Conservation (phyloP, 2,113 vertebrate species). For the Lepisosteus osseus region DNA sequence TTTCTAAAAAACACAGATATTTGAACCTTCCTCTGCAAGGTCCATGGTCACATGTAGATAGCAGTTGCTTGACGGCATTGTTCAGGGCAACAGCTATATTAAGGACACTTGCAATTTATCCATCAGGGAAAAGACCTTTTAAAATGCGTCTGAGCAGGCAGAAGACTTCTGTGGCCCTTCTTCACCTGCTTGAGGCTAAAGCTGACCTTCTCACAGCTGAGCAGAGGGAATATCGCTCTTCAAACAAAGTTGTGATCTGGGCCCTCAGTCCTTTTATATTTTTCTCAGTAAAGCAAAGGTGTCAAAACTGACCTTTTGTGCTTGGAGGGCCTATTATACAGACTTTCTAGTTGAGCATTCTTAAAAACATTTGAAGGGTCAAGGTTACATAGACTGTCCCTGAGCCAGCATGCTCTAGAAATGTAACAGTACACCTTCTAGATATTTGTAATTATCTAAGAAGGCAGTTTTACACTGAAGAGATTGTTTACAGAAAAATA, state of each 20-base stretch:
- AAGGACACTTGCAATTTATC: not conserved
- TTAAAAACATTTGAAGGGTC: no score
- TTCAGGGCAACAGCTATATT: not conserved
- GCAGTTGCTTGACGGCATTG: not conserved
- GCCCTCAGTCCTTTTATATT: not conserved
- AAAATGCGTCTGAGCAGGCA: constrained; percentile 12
- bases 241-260: not conserved
- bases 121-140: constrained; percentile 5
- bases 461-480: no score
- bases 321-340: not conserved
- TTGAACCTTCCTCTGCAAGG: not conserved
- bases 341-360: no score
- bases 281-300: constrained; percentile 19
- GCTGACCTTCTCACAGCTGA: constrained; percentile 48
- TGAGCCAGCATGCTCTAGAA: no score
- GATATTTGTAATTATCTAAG: no score
- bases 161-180: constrained; percentile 23
- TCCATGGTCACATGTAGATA: not conserved
- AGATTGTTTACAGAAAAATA: no score
- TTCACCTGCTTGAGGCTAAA: constrained; percentile 45
- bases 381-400: no score
- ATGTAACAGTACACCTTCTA: no score
- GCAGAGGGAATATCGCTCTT: constrained; percentile 28
- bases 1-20: not conserved
- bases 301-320: constrained; percentile 44